These are phyloP conservation scores for Huso huso DNA, from an alignment of 2,797 vertebrate genomes.

Conservation along the genomic window DNA sequence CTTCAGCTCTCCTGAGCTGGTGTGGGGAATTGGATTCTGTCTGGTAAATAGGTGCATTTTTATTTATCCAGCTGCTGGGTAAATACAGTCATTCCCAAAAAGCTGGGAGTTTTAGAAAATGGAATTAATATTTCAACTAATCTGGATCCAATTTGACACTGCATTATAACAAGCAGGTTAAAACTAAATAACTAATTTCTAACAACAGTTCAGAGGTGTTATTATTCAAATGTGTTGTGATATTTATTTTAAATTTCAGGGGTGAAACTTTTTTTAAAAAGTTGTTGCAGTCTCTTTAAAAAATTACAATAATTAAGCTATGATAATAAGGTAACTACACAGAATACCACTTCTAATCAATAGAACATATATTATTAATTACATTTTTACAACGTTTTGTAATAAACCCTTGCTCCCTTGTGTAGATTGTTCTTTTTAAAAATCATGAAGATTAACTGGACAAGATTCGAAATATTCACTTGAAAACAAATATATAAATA, in stretches of 20 bases:
- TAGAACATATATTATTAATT: slow-evolving; percentile 17
- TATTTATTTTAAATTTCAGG: slow-evolving; percentile 19
- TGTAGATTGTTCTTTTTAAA: slow-evolving; percentile 22
- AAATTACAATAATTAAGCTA: slow-evolving; percentile 23
- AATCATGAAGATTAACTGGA: slow-evolving; percentile 19
- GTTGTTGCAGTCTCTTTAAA: neutral
- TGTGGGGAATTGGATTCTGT: neutral
- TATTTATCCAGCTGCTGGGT: slow-evolving; percentile 2
- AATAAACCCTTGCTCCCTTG: slow-evolving; percentile 20
- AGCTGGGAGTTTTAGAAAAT: slow-evolving; percentile 8
- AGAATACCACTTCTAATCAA: slow-evolving; percentile 22
- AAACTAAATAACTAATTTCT: neutral
- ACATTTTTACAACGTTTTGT: slow-evolving; percentile 18
- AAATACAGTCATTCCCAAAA: slow-evolving; percentile 7
- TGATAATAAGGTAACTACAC: slow-evolving; percentile 8
- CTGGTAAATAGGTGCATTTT: neutral
- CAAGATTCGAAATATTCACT: slow-evolving; percentile 15
- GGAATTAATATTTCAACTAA: slow-evolving; percentile 8
- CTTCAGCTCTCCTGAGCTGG: no score
- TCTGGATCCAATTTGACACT: slow-evolving; percentile 6
- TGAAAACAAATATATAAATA: slow-evolving; percentile 19
- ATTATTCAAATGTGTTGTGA: slow-evolving; percentile 8
- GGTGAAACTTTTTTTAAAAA: neutral
- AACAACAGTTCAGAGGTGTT: neutral
- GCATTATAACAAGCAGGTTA: neutral